Evolutionary conservation across 1,140 invertebrate species (phyloP).

Genomic region (Brachystomella parvula): DNA sequence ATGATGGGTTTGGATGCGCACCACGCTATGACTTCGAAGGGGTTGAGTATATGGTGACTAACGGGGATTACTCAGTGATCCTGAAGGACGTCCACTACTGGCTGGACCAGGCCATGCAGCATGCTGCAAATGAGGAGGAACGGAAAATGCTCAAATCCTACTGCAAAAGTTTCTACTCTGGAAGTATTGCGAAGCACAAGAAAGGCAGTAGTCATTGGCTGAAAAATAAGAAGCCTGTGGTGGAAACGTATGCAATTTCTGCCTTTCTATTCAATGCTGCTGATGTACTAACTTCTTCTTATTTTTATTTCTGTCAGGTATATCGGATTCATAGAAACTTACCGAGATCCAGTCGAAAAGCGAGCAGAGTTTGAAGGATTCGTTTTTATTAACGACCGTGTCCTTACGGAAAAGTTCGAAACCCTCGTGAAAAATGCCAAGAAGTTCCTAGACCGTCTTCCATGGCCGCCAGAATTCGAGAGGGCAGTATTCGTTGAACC

Average conservation of each 20-base stretch:
- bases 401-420: conserved; percentile 84
- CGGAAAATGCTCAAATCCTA: conserved; percentile 79
- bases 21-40: conserved; percentile 55
- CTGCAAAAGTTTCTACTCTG: conserved; percentile 69
- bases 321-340: conserved; percentile 92
- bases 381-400: conserved; percentile 88
- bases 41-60: conserved; percentile 62
- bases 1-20: conserved; percentile 49
- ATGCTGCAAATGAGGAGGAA: conserved; percentile 72
- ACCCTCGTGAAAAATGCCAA: conserved; percentile 72
- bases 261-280: background rate
- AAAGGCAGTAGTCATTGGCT: conserved; percentile 85
- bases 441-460: conserved; percentile 65
- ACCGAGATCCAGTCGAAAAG: conserved; percentile 83
- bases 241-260: conserved; percentile 60
- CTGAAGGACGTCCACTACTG: conserved; percentile 60
- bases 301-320: conserved; percentile 51
- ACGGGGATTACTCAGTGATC: conserved; percentile 77
- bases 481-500: conserved; percentile 85
- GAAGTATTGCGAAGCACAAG: conserved; percentile 81
- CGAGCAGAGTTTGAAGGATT: conserved; percentile 95
- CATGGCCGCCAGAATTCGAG: conserved; percentile 81
- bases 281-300: background rate
- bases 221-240: conserved; percentile 81
- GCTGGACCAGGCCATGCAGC: conserved; percentile 60